A percentile compares a stretch with the other conserved stretches of the same genome.
Conservation (phyloP, 2,797 vertebrate species). For the Gadopsis marmoratus region DNA sequence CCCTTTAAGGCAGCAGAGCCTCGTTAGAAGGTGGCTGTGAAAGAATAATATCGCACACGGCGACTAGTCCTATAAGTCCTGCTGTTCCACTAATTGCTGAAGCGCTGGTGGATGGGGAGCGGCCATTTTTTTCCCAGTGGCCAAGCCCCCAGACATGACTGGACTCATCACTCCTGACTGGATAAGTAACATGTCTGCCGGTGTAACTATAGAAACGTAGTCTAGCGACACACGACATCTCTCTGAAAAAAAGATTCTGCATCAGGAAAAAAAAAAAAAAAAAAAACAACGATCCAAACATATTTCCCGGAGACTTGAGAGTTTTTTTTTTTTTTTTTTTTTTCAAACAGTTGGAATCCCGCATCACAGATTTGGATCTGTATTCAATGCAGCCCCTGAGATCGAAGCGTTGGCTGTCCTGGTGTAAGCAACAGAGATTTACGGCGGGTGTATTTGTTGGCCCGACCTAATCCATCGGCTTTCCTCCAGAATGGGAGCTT, state of each 20-base stretch:
- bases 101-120: not conserved
- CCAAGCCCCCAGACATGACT: not conserved
- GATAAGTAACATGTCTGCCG: not conserved
- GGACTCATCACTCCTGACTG: not conserved
- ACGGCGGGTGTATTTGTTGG: slow-evolving; percentile 63
- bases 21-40: slow-evolving; percentile 1
- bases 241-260: not conserved
- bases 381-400: slow-evolving; percentile 48
- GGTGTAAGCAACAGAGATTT: slow-evolving; percentile 69
- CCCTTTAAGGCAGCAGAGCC: slow-evolving; percentile 4
- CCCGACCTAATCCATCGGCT: slow-evolving; percentile 65
- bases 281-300: not conserved
- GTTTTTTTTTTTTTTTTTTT: not conserved
- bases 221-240: not conserved
- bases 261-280: too few species aligned
- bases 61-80: not conserved
- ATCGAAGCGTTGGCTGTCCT: slow-evolving; percentile 48
- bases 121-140: not conserved
- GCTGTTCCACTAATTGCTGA: slow-evolving; percentile 3
- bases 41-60: not conserved
- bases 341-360: slow-evolving; percentile 20
- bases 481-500: slow-evolving; percentile 61
- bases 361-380: slow-evolving; percentile 52
- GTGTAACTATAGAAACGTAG: not conserved
- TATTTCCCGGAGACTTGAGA: not conserved